Conservation (phyloP, 2,797 vertebrate genomes). For the Syngnathus rostellatus region DNA sequence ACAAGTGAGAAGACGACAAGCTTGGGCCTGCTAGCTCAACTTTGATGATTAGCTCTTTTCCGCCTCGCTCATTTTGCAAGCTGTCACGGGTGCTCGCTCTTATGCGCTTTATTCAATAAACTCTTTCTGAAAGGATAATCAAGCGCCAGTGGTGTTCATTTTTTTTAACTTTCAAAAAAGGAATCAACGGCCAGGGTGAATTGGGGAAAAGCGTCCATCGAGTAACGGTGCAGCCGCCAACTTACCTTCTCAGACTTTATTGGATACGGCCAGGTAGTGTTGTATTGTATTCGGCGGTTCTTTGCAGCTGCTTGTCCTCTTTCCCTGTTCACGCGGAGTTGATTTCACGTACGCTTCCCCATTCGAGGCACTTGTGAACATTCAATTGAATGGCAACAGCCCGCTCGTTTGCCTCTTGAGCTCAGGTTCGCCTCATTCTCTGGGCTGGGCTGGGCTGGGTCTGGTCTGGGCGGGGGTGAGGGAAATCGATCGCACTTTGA, state of each 20-base stretch:
- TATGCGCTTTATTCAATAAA: neutral
- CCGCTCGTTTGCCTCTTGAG: neutral
- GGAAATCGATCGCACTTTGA: conserved; percentile 18
- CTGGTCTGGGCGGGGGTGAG: too few species aligned
- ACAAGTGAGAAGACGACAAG: neutral
- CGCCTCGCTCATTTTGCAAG: neutral
- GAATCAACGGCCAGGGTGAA: neutral
- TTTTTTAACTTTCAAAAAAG: neutral
- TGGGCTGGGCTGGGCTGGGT: too few species aligned
- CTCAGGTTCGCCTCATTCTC: conserved; percentile 35
- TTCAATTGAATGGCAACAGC: conserved; percentile 14
- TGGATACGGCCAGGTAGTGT: conserved; percentile 13
- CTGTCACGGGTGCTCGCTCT: neutral
- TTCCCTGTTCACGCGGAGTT: conserved; percentile 9
- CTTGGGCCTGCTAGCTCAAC: conserved; percentile 30
- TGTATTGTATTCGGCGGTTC: conserved; percentile 7
- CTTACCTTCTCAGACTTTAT: conserved; percentile 38
- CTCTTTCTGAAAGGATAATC: too few species aligned
- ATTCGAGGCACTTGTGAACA: conserved; percentile 26
- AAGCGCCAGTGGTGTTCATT: neutral
- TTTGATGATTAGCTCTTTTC: conserved; percentile 11
- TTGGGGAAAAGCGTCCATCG: neutral
- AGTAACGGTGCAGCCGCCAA: conserved; percentile 39
- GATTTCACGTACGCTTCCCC: conserved; percentile 38
- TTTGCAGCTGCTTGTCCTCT: conserved; percentile 22